These are phyloP conservation scores for Ursus arctos DNA, from an alignment of 2,113 vertebrate genomes.

Conservation along the genomic window DNA sequence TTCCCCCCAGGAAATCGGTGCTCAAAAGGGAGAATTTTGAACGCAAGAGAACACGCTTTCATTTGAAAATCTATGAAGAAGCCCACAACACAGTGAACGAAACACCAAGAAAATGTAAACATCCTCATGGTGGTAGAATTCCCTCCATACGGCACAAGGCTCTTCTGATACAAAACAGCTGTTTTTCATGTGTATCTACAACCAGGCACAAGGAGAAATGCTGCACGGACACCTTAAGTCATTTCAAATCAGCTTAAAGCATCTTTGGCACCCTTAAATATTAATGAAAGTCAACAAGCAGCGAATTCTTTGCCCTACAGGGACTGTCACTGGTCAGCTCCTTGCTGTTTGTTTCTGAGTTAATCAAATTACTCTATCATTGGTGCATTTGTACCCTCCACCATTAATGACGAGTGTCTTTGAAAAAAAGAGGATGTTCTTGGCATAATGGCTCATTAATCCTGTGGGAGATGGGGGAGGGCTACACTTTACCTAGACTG, in stretches of 20 bases:
- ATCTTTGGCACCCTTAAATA: slow-evolving; percentile 80
- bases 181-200: slow-evolving; percentile 67
- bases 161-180: slow-evolving; percentile 72
- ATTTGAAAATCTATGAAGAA: slow-evolving; percentile 75
- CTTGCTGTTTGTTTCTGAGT: slow-evolving; percentile 74
- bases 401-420: slow-evolving; percentile 68
- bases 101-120: slow-evolving; percentile 75
- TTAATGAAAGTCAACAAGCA: slow-evolving; percentile 83
- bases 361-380: slow-evolving; percentile 74
- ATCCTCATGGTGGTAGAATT: slow-evolving; percentile 62
- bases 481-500: background rate
- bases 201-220: slow-evolving; percentile 40
- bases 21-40: slow-evolving; percentile 61
- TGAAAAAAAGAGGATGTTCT: slow-evolving; percentile 40
- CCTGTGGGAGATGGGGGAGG: background rate
- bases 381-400: slow-evolving; percentile 50
- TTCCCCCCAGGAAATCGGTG: slow-evolving; percentile 57
- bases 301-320: slow-evolving; percentile 79
- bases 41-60: slow-evolving; percentile 2
- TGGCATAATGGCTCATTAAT: slow-evolving; percentile 64
- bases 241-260: slow-evolving; percentile 82
- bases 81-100: slow-evolving; percentile 64
- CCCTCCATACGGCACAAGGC: slow-evolving; percentile 17
- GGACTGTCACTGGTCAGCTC: slow-evolving; percentile 68
- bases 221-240: slow-evolving; percentile 72